Conservation (phyloP, 2,113 vertebrate species). For the Pangasianodon gigas region DNA sequence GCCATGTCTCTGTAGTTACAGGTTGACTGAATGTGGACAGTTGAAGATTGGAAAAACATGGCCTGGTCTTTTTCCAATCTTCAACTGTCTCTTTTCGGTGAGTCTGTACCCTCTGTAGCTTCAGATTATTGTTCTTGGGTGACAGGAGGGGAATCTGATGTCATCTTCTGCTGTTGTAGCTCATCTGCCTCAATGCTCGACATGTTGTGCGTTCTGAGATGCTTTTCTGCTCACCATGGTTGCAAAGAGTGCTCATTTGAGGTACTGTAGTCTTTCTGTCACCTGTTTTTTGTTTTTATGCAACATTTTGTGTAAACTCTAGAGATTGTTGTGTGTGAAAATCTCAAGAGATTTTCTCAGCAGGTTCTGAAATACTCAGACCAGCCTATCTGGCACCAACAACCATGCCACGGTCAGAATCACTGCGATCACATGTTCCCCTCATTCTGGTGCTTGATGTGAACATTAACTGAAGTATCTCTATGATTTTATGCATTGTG, state of each 20-base stretch:
- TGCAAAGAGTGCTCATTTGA: not conserved
- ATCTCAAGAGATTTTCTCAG: not conserved
- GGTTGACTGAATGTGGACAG: not conserved
- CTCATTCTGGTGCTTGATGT: not conserved
- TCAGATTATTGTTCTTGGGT: not conserved
- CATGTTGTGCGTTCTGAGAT: not conserved
- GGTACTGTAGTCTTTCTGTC: not conserved
- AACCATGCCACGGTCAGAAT: not conserved
- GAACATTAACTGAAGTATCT: not conserved
- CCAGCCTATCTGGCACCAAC: not conserved
- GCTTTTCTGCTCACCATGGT: not conserved
- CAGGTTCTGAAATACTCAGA: not conserved
- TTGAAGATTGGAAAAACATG: not conserved
- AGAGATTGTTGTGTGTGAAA: not conserved
- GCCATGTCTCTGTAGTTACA: not conserved
- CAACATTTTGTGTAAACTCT: no score
- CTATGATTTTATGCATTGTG: not conserved
- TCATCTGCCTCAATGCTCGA: not conserved
- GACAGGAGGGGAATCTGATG: not conserved
- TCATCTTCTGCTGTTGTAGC: not conserved
- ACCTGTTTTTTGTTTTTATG: no score
- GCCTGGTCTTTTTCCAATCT: not conserved
- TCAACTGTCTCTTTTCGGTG: not conserved
- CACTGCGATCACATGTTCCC: not conserved
- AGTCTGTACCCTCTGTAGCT: not conserved